phyloP scores from a whole-genome alignment of 2,797 vertebrate species.

The Phaenicophaeus curvirostris region DNA sequence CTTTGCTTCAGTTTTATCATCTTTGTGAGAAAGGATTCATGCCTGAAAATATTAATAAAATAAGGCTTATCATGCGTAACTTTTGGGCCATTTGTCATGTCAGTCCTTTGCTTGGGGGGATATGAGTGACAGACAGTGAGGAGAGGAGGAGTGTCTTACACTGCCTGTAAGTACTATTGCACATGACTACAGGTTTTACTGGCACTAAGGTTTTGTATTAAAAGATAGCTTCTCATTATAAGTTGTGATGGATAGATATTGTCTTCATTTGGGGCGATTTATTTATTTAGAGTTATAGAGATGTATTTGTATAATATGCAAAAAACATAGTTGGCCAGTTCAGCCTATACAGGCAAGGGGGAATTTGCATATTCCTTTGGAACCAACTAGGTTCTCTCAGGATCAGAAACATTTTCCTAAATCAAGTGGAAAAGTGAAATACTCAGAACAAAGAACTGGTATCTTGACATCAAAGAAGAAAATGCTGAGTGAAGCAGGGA shows the following conservation, averaged over 20 bases:
- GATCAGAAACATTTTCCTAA: not conserved
- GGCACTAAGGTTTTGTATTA: not conserved
- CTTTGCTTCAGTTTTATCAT: not conserved
- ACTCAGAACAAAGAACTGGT: not conserved
- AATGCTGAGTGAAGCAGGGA: not conserved
- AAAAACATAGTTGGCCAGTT: not conserved
- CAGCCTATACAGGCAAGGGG: not conserved
- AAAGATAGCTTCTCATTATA: not conserved
- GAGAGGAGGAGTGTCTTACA: not conserved
- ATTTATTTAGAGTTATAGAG: not conserved
- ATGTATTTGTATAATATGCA: not conserved
- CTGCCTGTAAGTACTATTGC: not conserved
- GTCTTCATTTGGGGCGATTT: not conserved
- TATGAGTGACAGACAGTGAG: not conserved
- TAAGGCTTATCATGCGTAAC: slow-evolving; percentile 8
- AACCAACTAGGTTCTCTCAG: not conserved
- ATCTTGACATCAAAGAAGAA: not conserved
- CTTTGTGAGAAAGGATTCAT: not conserved
- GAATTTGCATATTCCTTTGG: not conserved
- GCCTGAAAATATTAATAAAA: slow-evolving; percentile 57
- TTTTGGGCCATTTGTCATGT: slow-evolving; percentile 36
- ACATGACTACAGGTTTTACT: not conserved
- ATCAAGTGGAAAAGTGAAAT: not conserved
- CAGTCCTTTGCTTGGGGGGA: not conserved
- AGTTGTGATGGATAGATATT: not conserved